phyloP scores from a whole-genome alignment of 1,140 invertebrate species.

The Palaemon carinicauda region DNA sequence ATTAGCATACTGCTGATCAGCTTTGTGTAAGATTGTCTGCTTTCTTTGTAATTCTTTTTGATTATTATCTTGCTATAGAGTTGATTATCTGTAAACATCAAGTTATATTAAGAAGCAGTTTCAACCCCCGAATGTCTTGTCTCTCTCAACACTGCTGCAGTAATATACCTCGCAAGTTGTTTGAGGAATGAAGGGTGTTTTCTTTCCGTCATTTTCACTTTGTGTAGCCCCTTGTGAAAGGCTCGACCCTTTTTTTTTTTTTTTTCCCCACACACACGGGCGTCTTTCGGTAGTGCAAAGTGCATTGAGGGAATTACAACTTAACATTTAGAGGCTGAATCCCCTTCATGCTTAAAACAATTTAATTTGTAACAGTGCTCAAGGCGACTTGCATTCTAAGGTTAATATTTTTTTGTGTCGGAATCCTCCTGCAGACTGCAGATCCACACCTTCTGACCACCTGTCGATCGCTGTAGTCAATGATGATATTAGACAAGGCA shows the following conservation, averaged over 20 bases:
- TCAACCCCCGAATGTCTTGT: slow-evolving; percentile 12
- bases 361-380: slow-evolving; percentile 42
- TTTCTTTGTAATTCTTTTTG: slow-evolving; percentile 27
- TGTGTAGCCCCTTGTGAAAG: too few relatives aligned
- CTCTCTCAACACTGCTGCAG: slow-evolving; percentile 31
- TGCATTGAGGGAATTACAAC: not conserved
- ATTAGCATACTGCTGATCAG: slow-evolving; percentile 50
- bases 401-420: slow-evolving; percentile 19
- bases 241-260: too few relatives aligned
- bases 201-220: not conserved
- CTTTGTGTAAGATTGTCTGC: slow-evolving; percentile 47
- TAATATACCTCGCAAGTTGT: slow-evolving; percentile 47
- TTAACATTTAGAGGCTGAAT: slow-evolving; percentile 36
- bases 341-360: slow-evolving; percentile 34
- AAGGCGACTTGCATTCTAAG: slow-evolving; percentile 19
- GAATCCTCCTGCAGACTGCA: slow-evolving; percentile 26
- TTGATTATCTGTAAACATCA: slow-evolving; percentile 37
- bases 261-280: too few relatives aligned
- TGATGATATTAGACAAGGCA: slow-evolving; percentile 25
- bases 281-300: too few relatives aligned
- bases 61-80: slow-evolving; percentile 38
- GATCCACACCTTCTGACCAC: slow-evolving; percentile 11
- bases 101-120: slow-evolving; percentile 5
- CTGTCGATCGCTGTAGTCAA: slow-evolving; percentile 24
- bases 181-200: slow-evolving; percentile 32